Conservation (phyloP, 2,113 vertebrate genomes). For the Centrocercus urophasianus region DNA sequence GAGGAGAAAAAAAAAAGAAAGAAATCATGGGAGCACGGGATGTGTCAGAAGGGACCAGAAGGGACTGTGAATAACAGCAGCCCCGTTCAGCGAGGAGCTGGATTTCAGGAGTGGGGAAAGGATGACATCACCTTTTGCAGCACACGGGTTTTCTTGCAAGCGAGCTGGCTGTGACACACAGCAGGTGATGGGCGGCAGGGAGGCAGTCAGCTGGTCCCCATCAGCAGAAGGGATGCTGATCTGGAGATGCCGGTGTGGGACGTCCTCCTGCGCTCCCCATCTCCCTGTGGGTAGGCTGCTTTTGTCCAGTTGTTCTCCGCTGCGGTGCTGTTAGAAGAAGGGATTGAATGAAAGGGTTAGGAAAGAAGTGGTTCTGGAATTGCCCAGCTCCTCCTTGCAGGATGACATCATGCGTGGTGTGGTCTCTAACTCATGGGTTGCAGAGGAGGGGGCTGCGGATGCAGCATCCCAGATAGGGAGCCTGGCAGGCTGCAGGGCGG, state of each 20-base stretch:
- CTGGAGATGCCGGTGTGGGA: neutral
- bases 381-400: constrained; percentile 61
- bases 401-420: constrained; percentile 62
- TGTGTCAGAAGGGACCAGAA: neutral
- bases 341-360: neutral
- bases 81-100: neutral
- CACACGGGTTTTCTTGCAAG: constrained; percentile 2
- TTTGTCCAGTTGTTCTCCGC: neutral
- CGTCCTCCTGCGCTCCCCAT: neutral
- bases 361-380: neutral
- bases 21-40: neutral
- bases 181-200: neutral
- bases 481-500: neutral
- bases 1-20: neutral
- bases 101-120: constrained; percentile 13
- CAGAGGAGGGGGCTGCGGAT: constrained; percentile 19
- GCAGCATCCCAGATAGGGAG: neutral
- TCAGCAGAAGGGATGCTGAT: neutral
- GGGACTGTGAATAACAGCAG: neutral
- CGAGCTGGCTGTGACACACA: neutral
- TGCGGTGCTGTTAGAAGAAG: neutral
- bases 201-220: neutral
- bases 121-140: constrained; percentile 68
- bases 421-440: constrained; percentile 5
- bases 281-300: neutral